Evolutionary conservation across 30 jellyfish, hydroid and myxozoan genomes (phyloP).

Genomic region (Catostylus mosaicus): DNA sequence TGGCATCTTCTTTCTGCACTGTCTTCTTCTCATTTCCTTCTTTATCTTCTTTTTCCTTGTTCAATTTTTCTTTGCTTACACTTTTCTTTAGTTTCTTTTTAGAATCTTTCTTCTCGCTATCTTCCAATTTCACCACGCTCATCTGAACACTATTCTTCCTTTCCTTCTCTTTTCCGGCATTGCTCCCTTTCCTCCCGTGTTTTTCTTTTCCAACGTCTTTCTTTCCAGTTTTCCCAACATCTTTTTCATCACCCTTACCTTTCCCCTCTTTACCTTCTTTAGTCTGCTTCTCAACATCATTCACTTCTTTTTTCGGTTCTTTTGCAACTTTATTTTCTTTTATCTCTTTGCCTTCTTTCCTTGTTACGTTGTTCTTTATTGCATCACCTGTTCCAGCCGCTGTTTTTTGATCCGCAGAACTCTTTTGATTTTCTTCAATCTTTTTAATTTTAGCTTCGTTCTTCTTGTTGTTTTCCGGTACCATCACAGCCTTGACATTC

Average conservation of each 20-base stretch:
- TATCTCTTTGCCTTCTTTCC: neutral
- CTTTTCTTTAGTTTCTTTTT: constrained; percentile 6
- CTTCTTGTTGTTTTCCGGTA: neutral
- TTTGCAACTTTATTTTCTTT: neutral
- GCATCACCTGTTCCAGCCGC: neutral
- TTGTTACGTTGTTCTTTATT: neutral
- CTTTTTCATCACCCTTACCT: neutral
- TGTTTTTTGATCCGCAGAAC: neutral
- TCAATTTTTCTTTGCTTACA: neutral
- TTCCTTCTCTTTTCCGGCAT: neutral
- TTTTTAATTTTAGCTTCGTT: neutral
- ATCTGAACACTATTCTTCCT: neutral
- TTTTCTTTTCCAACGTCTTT: neutral
- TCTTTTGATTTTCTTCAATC: neutral
- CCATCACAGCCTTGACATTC: too few relatives aligned
- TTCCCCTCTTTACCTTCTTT: neutral
- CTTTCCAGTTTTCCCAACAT: neutral
- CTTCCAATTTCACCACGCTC: neutral
- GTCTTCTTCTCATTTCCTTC: neutral
- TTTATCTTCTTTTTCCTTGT: neutral
- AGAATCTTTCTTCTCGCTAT: neutral
- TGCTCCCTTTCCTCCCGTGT: neutral
- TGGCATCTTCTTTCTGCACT: neutral
- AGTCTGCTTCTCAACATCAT: neutral
- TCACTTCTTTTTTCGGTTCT: neutral